phyloP scores from a whole-genome alignment of 1,140 invertebrate species.

The Penaeus chinensis region DNA sequence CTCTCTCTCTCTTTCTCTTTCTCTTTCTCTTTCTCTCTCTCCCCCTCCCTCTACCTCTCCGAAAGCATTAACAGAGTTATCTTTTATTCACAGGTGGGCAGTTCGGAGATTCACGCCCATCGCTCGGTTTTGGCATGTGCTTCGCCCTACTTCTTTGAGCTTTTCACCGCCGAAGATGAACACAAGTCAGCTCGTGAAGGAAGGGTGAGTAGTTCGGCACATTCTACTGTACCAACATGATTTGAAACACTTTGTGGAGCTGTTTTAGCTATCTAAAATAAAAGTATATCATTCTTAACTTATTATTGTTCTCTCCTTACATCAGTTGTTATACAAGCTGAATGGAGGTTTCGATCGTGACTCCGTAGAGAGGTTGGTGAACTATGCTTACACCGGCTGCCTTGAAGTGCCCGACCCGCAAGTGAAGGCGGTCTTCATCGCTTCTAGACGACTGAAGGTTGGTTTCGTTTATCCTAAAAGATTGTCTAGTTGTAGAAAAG shows the following conservation, averaged over 20 bases:
- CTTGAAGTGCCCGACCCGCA: constrained; percentile 73
- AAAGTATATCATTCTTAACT: neutral
- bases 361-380: constrained; percentile 79
- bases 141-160: constrained; percentile 81
- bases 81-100: constrained; percentile 73
- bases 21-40: neutral
- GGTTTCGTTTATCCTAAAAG: too few relatives aligned
- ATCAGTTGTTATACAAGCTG: constrained; percentile 75
- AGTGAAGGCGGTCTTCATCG: constrained; percentile 80
- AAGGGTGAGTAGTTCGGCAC: constrained; percentile 32
- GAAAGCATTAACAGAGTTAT: neutral
- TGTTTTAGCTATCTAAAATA: neutral
- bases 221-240: too few relatives aligned
- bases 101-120: constrained; percentile 80
- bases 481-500: too few relatives aligned
- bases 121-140: constrained; percentile 81
- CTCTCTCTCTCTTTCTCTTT: constrained; percentile 6
- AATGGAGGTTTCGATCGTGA: constrained; percentile 77
- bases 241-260: neutral
- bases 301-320: neutral
- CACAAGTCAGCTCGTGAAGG: constrained; percentile 61
- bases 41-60: neutral
- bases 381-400: constrained; percentile 83
- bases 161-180: constrained; percentile 76
- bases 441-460: constrained; percentile 77